phyloP scores from a whole-genome alignment of 2,888 invertebrate species.

The Oegoconia quadripuncta region DNA sequence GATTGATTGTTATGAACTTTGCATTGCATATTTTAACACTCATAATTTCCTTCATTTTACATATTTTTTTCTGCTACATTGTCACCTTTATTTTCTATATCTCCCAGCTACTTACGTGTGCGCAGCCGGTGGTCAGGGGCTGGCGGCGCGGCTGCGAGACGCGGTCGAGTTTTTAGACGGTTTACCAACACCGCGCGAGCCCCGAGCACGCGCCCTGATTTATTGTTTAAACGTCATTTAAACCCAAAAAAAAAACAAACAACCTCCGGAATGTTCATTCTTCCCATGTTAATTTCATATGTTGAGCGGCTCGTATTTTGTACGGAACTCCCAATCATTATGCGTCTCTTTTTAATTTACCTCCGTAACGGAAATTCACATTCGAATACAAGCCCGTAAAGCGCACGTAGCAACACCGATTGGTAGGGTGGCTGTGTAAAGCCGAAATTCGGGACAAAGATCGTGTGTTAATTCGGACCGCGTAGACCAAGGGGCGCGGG shows the following conservation, averaged over 20 bases:
- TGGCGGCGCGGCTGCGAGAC: conserved; percentile 23
- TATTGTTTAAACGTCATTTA: conserved; percentile 20
- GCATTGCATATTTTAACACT: too few relatives aligned
- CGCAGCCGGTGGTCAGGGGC: conserved; percentile 39
- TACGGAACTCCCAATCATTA: not conserved
- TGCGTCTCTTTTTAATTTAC: conserved; percentile 3
- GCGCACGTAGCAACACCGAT: conserved; percentile 40
- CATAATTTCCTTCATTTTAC: too few relatives aligned
- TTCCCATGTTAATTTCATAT: conserved; percentile 5
- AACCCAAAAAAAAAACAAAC: conserved; percentile 8
- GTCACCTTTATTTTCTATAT: too few relatives aligned
- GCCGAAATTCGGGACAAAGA: conserved; percentile 59
- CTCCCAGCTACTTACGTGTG: conserved; percentile 28
- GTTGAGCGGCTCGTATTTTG: not conserved
- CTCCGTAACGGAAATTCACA: conserved; percentile 1
- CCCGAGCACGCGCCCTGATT: conserved; percentile 31
- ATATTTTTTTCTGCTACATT: too few relatives aligned
- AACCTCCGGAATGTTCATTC: conserved; percentile 10
- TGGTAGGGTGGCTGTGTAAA: conserved; percentile 34
- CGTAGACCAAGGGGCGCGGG: conserved; percentile 55
- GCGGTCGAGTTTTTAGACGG: conserved; percentile 50
- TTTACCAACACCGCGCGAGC: conserved; percentile 20
- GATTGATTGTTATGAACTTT: too few relatives aligned
- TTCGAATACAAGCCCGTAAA: conserved; percentile 13
- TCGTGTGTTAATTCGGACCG: conserved; percentile 72